Percentiles rank a stretch among this genome's conserved stretches.
phyloP scores from a whole-genome alignment of 2,113 vertebrate species.

The Motacilla tschutschensis region DNA sequence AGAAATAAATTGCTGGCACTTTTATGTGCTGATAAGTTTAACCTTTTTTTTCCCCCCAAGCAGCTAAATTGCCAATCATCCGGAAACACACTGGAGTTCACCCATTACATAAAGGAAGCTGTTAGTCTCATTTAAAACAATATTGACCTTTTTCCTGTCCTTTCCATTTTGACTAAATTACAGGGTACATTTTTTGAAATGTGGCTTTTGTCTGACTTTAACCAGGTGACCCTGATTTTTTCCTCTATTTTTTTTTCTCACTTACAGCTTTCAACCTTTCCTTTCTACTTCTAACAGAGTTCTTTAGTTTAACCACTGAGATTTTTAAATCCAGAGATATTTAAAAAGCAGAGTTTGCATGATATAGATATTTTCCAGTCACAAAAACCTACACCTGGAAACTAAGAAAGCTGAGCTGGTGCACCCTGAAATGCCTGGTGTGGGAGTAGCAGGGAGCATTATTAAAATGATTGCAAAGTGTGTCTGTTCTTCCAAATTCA shows the following conservation, averaged over 20 bases:
- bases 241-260: neutral
- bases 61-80: constrained; percentile 54
- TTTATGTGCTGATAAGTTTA: constrained; percentile 41
- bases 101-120: constrained; percentile 50
- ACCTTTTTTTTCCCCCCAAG: constrained; percentile 3
- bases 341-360: neutral
- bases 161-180: constrained; percentile 53
- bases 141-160: constrained; percentile 49
- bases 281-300: neutral
- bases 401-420: neutral
- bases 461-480: neutral
- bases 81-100: constrained; percentile 24
- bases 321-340: neutral
- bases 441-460: neutral
- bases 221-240: constrained; percentile 32
- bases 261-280: constrained; percentile 14
- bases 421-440: neutral
- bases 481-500: neutral
- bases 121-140: constrained; percentile 57
- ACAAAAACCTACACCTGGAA: neutral
- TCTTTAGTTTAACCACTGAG: neutral
- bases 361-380: neutral
- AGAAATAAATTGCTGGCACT: constrained; percentile 38
- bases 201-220: constrained; percentile 10
- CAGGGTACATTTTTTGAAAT: constrained; percentile 25